A percentile compares a stretch with the other conserved stretches of the same genome.
These are phyloP conservation scores for Pangasius sanitwongsei DNA, from an alignment of 2,797 vertebrate genomes.

Conservation along the genomic window DNA sequence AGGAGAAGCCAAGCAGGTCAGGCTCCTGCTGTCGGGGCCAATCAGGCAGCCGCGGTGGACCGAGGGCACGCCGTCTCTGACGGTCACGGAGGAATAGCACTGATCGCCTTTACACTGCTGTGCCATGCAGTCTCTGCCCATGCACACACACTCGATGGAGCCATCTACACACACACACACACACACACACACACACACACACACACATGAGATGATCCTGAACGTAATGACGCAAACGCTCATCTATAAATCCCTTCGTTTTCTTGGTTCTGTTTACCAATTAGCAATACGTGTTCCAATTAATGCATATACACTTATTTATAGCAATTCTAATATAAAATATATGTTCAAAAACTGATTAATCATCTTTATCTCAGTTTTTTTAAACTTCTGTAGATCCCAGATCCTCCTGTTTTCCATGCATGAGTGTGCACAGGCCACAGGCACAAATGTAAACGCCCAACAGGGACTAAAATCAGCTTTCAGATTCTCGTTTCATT, in stretches of 20 bases:
- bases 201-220: neutral
- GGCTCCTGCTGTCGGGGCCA: slow-evolving; percentile 64
- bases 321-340: too few relatives aligned
- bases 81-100: slow-evolving; percentile 78
- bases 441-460: too few relatives aligned
- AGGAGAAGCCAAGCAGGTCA: slow-evolving; percentile 73
- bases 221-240: neutral
- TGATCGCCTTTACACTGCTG: slow-evolving; percentile 72
- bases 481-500: neutral
- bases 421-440: too few relatives aligned
- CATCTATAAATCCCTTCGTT: neutral
- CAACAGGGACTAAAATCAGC: neutral
- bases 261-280: neutral
- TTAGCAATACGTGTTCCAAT: neutral
- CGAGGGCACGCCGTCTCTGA: slow-evolving; percentile 57
- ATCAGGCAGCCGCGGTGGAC: slow-evolving; percentile 76
- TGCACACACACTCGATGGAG: slow-evolving; percentile 75
- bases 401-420: too few relatives aligned
- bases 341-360: neutral
- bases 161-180: slow-evolving; percentile 65
- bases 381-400: too few relatives aligned
- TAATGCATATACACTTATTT: neutral
- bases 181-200: slow-evolving; percentile 35
- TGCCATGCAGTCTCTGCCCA: slow-evolving; percentile 69
- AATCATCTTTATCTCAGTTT: too few relatives aligned